These are phyloP conservation scores for Hyles lineata DNA, from an alignment of 2,888 invertebrate species.

Conservation along the genomic window DNA sequence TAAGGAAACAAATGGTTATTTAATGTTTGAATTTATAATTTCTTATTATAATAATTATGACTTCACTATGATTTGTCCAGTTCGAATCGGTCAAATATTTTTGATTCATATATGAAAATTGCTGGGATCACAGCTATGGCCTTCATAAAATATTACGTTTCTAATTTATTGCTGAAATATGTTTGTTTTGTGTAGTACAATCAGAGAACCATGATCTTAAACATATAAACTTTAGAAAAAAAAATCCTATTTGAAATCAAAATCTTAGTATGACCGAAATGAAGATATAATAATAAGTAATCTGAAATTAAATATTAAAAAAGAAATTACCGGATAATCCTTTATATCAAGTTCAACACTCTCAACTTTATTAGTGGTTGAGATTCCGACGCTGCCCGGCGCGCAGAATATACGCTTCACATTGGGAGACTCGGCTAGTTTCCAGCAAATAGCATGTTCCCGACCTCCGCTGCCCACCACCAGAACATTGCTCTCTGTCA, in stretches of 20 bases:
- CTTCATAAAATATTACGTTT: too few species aligned
- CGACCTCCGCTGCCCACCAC: conserved; percentile 97
- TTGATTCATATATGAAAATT: too few species aligned
- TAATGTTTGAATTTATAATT: too few species aligned
- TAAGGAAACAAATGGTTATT: too few species aligned
- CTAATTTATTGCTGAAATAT: too few species aligned
- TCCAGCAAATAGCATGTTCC: conserved; percentile 98
- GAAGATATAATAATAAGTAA: too few species aligned
- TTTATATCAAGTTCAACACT: conserved; percentile 87
- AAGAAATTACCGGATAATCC: conserved; percentile 87
- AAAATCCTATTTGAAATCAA: not conserved
- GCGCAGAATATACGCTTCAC: conserved; percentile 90
- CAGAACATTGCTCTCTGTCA: conserved; percentile 86
- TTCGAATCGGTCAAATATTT: too few species aligned
- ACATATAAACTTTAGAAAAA: not conserved
- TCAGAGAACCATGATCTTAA: not conserved
- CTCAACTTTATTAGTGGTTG: conserved; percentile 87
- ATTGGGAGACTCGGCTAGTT: conserved; percentile 91
- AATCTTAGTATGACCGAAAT: not conserved
- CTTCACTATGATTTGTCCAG: too few species aligned
- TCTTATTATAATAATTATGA: too few species aligned
- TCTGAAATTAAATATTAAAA: not conserved
- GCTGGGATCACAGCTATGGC: too few species aligned
- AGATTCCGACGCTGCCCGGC: conserved; percentile 96
- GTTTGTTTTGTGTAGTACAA: too few species aligned